phyloP scores from a whole-genome alignment of 1,140 invertebrate species.

The Zaprionus africanus region DNA sequence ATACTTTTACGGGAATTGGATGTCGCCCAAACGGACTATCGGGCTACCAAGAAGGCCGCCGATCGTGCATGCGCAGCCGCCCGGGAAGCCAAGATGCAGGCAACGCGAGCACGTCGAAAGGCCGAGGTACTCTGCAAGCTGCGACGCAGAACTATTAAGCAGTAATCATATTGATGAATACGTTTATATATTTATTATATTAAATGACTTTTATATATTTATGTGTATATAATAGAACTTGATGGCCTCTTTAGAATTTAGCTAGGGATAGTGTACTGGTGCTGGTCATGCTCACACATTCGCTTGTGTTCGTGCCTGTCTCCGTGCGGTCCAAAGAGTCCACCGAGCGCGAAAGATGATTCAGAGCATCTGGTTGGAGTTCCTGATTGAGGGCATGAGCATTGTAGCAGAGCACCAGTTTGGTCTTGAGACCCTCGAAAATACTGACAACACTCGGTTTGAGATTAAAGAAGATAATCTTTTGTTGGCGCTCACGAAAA shows the following conservation, averaged over 20 bases:
- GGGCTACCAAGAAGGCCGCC: constrained; percentile 87
- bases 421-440: constrained; percentile 90
- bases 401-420: constrained; percentile 90
- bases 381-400: constrained; percentile 89
- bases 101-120: constrained; percentile 47
- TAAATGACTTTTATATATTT: not conserved
- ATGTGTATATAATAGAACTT: not conserved
- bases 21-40: constrained; percentile 86
- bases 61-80: constrained; percentile 87
- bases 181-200: too few relatives aligned
- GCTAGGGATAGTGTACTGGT: constrained; percentile 42
- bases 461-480: constrained; percentile 92
- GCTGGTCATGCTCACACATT: constrained; percentile 68
- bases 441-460: constrained; percentile 92
- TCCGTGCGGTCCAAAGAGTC: constrained; percentile 55
- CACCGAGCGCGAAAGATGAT: constrained; percentile 47
- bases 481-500: constrained; percentile 89
- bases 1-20: constrained; percentile 87
- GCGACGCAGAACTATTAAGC: not conserved
- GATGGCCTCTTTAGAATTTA: constrained; percentile 11
- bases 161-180: not conserved
- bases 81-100: constrained; percentile 85
- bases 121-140: constrained; percentile 28
- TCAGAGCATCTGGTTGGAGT: constrained; percentile 84
- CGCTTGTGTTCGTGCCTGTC: constrained; percentile 40